A percentile compares a stretch with the other conserved stretches of the same genome.
Conservation (phyloP, 2,888 invertebrate genomes). For the Drepanosiphum platanoidis region DNA sequence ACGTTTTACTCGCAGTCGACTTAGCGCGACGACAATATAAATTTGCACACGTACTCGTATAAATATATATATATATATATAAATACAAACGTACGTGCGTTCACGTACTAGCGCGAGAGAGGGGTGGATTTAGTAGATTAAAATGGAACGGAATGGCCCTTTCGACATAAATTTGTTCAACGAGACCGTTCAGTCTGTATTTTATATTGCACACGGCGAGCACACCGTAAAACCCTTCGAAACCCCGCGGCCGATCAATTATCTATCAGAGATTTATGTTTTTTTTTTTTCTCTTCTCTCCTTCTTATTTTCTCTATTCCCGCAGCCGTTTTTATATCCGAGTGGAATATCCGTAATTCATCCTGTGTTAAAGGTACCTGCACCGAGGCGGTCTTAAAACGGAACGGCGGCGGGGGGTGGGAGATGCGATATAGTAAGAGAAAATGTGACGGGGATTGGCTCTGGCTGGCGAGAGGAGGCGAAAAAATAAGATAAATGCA, state of each 20-base stretch:
- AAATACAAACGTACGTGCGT: not conserved
- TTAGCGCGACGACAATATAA: not conserved
- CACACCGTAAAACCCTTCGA: slow-evolving; percentile 24
- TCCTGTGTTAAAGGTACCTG: not conserved
- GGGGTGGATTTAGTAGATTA: slow-evolving; percentile 25
- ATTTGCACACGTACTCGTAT: not conserved
- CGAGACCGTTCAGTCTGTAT: slow-evolving; percentile 23
- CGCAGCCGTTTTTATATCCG: not conserved
- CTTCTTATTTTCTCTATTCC: not conserved
- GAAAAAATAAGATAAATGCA: slow-evolving; percentile 53
- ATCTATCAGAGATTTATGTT: slow-evolving; percentile 48
- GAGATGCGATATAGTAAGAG: not conserved
- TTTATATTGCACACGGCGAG: slow-evolving; percentile 31
- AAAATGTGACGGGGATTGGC: not conserved
- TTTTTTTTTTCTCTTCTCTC: not conserved
- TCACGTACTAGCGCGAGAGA: not conserved
- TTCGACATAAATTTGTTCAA: slow-evolving; percentile 46
- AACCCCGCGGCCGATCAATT: slow-evolving; percentile 37
- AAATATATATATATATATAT: too few species aligned
- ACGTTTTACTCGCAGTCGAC: not conserved
- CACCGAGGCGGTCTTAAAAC: not conserved
- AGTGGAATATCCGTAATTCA: slow-evolving; percentile 42
- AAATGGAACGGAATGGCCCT: slow-evolving; percentile 24
- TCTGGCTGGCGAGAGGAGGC: not conserved
- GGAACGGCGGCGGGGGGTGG: not conserved